A percentile compares a stretch with the other conserved stretches of the same genome.
These are phyloP conservation scores for Tachuris rubrigastra DNA, from an alignment of 2,113 vertebrate species.

Conservation along the genomic window DNA sequence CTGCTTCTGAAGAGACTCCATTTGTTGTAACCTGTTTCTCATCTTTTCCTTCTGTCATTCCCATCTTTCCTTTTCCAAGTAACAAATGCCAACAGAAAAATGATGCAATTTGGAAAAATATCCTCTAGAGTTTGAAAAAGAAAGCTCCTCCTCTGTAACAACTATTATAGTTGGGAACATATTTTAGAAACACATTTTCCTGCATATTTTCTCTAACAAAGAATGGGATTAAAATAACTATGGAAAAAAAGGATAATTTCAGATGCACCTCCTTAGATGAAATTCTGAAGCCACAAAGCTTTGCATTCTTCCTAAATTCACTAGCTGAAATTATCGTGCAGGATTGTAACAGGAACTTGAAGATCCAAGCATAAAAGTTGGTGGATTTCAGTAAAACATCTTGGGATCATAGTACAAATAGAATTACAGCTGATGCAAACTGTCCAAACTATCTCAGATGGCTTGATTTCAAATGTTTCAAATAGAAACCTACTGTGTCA, in stretches of 20 bases:
- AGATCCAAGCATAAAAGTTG: neutral
- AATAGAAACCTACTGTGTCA: neutral
- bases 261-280: neutral
- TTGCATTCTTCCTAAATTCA: neutral
- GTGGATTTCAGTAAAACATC: neutral
- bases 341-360: neutral
- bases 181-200: conserved; percentile 24
- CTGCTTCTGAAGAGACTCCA: conserved; percentile 31
- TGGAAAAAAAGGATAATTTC: neutral
- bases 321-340: neutral
- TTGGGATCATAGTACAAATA: neutral
- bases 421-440: neutral
- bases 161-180: neutral
- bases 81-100: conserved; percentile 21
- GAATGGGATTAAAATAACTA: conserved; percentile 47
- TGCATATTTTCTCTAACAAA: conserved; percentile 12
- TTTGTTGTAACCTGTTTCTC: conserved; percentile 22
- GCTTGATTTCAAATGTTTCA: neutral
- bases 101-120: neutral
- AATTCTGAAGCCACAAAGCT: neutral
- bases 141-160: neutral
- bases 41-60: conserved; percentile 38
- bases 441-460: neutral
- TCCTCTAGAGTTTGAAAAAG: conserved; percentile 15
- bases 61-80: conserved; percentile 22